phyloP scores from a whole-genome alignment of 2,888 invertebrate genomes.

The Stenodema calcarata region DNA sequence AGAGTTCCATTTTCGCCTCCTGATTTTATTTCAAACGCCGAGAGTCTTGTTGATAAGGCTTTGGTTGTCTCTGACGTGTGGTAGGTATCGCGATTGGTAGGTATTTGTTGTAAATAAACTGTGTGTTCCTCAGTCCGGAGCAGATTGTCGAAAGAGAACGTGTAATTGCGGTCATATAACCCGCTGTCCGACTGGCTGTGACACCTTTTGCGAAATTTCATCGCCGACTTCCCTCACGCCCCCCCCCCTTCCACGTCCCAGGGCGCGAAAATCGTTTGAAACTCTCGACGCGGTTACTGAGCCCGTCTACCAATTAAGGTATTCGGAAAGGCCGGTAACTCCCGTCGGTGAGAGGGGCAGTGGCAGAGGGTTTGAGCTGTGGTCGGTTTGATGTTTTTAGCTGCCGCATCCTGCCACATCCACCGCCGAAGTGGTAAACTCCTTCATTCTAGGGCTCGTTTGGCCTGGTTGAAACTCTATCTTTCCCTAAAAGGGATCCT shows the following conservation, averaged over 20 bases:
- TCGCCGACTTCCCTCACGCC: not conserved
- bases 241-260: not conserved
- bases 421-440: not conserved
- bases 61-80: too few species aligned
- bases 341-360: not conserved
- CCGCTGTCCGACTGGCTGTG: not conserved
- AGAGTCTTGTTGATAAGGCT: too few species aligned
- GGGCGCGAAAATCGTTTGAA: not conserved
- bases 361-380: not conserved
- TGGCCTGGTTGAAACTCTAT: not conserved
- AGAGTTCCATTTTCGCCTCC: too few species aligned
- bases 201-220: not conserved
- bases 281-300: not conserved
- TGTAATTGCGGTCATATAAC: not conserved
- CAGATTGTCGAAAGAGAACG: not conserved
- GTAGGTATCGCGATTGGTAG: too few species aligned
- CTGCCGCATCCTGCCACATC: not conserved
- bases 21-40: too few species aligned
- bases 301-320: not conserved
- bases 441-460: not conserved
- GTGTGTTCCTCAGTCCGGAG: too few species aligned
- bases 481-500: not conserved
- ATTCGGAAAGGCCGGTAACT: not conserved
- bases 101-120: too few species aligned
- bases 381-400: constrained; percentile 18